Percentiles rank a stretch among this genome's conserved stretches.
phyloP scores from a whole-genome alignment of 2,113 vertebrate species.

The Coreoperca whiteheadi region DNA sequence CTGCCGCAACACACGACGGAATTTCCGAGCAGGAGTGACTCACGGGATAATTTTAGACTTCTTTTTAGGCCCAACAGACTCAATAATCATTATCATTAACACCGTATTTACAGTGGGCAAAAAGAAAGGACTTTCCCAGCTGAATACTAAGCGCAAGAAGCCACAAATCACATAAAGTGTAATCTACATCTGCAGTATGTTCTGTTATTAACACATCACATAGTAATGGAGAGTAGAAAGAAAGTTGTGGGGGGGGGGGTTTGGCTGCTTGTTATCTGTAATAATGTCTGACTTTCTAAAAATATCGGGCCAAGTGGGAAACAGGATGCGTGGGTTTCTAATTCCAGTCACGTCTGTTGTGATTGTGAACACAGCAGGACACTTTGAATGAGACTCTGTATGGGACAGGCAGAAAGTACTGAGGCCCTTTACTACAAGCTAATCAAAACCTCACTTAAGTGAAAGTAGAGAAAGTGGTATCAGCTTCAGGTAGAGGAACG shows the following conservation, averaged over 20 bases:
- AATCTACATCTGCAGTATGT: neutral
- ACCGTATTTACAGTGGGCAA: no score
- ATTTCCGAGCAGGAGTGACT: conserved; percentile 56
- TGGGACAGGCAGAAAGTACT: neutral
- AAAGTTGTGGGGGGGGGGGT: no score
- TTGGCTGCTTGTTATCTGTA: neutral
- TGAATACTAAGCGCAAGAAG: no score
- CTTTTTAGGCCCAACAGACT: neutral
- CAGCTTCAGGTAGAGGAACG: no score
- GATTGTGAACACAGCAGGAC: no score
- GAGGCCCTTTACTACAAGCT: neutral
- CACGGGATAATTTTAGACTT: neutral
- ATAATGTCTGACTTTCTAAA: conserved; percentile 5
- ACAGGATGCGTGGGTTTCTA: neutral
- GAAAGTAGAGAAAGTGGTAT: no score
- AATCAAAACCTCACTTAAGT: no score
- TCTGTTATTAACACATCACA: neutral
- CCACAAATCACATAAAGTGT: neutral
- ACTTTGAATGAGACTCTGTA: no score
- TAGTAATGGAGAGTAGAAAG: no score
- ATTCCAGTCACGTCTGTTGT: conserved; percentile 61
- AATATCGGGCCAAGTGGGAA: conserved; percentile 25
- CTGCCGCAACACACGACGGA: neutral
- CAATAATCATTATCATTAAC: no score
- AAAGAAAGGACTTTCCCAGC: no score